Percentiles rank a stretch among this genome's conserved stretches.
These are phyloP conservation scores for Lissocephala sabroskyi DNA, from an alignment of 2,888 invertebrate species.

Conservation along the genomic window DNA sequence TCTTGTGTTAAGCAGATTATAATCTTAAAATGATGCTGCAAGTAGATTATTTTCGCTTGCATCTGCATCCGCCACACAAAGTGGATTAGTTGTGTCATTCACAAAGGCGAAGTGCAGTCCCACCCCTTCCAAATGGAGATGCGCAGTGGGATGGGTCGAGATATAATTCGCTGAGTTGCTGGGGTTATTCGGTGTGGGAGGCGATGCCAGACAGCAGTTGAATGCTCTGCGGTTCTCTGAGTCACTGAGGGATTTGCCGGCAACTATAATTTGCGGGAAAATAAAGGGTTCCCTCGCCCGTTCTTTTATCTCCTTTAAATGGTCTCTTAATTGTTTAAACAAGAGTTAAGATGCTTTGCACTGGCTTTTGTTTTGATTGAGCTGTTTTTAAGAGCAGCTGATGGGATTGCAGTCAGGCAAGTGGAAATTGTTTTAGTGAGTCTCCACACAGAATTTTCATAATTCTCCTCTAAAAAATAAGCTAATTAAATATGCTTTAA, in stretches of 20 bases:
- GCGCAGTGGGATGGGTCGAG: no score
- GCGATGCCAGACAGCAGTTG: no score
- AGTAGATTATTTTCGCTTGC: conserved; percentile 1
- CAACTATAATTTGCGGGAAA: not conserved
- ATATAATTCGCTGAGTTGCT: not conserved
- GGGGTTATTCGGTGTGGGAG: not conserved
- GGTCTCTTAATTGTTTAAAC: conserved; percentile 1
- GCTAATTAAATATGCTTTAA: no score
- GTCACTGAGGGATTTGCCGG: not conserved
- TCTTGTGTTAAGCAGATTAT: conserved; percentile 4
- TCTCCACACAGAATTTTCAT: no score
- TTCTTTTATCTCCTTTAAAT: not conserved
- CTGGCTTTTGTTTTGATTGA: no score
- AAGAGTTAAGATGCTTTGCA: no score
- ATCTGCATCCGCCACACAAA: not conserved
- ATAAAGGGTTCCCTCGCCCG: no score
- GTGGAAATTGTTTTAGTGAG: no score
- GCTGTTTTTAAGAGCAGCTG: no score
- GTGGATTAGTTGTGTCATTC: not conserved
- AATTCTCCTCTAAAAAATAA: no score
- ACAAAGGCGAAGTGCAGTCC: not conserved
- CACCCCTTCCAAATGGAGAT: not conserved
- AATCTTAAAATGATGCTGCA: conserved; percentile 1
- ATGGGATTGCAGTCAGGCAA: no score
- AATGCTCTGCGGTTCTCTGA: not conserved